These are phyloP conservation scores for Parazoanthus swiftii DNA, from an alignment of 92 coral and sea anemone species.

Conservation along the genomic window DNA sequence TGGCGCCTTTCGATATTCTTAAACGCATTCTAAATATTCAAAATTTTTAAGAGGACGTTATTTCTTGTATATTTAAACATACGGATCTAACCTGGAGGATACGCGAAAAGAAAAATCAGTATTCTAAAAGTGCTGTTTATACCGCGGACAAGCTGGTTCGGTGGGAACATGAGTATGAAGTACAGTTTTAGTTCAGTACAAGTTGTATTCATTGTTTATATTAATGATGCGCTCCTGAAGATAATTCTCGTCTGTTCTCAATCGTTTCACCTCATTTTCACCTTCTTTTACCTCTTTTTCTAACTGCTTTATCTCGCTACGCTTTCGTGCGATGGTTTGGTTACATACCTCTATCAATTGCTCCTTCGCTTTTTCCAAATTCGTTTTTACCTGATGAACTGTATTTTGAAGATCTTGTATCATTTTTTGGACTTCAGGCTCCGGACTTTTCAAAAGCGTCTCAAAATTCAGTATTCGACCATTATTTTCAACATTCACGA, in stretches of 20 bases:
- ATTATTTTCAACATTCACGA: neutral
- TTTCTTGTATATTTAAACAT: too few relatives aligned
- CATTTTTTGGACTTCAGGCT: neutral
- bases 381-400: neutral
- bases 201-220: too few relatives aligned
- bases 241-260: neutral
- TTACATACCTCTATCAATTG: neutral
- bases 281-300: neutral
- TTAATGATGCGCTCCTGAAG: too few relatives aligned
- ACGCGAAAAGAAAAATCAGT: too few relatives aligned
- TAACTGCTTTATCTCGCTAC: neutral
- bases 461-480: neutral
- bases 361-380: neutral
- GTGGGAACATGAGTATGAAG: too few relatives aligned
- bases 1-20: too few relatives aligned
- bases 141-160: too few relatives aligned
- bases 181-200: too few relatives aligned
- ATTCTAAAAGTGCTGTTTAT: too few relatives aligned
- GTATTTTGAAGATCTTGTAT: neutral
- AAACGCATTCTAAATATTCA: too few relatives aligned
- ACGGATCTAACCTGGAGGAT: too few relatives aligned
- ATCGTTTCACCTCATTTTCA: neutral
- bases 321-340: neutral
- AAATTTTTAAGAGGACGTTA: too few relatives aligned
- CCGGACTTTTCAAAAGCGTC: neutral